A percentile compares a stretch with the other conserved stretches of the same genome.
phyloP scores from a whole-genome alignment of 2,113 vertebrate species.

The Eulacestoma nigropectus region DNA sequence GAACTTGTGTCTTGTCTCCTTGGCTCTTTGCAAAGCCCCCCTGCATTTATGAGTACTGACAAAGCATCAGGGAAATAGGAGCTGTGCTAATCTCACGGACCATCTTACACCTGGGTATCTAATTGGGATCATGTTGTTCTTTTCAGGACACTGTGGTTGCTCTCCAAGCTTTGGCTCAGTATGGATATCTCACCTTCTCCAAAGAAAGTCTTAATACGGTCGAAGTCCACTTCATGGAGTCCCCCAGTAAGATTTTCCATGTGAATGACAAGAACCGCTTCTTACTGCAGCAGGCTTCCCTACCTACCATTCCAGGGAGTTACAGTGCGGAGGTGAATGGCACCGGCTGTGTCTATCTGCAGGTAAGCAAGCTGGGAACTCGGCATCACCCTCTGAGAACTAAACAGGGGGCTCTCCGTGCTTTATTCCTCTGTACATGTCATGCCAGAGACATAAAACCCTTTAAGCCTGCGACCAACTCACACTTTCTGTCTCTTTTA shows the following conservation, averaged over 20 bases:
- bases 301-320: conserved; percentile 7
- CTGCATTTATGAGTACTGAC: background rate
- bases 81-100: background rate
- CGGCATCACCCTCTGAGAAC: background rate
- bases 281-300: conserved; percentile 47
- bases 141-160: conserved; percentile 69
- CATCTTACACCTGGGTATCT: background rate
- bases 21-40: background rate
- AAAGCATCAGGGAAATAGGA: background rate
- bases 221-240: background rate
- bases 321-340: conserved; percentile 58
- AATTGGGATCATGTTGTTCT: background rate
- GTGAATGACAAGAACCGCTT: conserved; percentile 60
- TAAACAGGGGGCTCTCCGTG: background rate
- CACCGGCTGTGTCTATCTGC: conserved; percentile 60
- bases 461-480: background rate
- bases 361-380: conserved; percentile 51
- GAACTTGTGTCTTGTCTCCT: background rate
- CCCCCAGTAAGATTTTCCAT: conserved; percentile 4
- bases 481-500: background rate
- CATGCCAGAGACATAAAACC: background rate
- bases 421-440: background rate
- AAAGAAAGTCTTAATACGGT: background rate
- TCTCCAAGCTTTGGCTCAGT: conserved; percentile 67
- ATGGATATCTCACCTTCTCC: conserved; percentile 57